phyloP scores from a whole-genome alignment of 2,113 vertebrate genomes.

The Eurystomus gularis region DNA sequence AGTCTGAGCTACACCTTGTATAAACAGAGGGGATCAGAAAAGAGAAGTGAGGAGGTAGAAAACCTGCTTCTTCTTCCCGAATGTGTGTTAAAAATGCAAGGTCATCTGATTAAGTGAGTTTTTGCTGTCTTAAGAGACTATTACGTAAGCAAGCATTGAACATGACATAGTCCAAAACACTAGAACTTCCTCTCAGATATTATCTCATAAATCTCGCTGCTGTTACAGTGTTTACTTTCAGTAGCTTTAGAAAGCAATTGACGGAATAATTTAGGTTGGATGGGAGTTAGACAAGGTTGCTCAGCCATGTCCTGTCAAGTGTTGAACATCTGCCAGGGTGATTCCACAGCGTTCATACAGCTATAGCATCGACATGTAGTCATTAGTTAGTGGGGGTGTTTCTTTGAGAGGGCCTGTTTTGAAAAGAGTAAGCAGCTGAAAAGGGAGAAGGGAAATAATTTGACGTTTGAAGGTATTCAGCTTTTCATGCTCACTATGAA shows the following conservation, averaged over 20 bases:
- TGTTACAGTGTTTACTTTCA: background rate
- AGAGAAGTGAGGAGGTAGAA: background rate
- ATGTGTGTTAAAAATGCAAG: background rate
- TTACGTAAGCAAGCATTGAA: background rate
- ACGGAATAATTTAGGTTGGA: background rate
- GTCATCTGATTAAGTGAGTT: background rate
- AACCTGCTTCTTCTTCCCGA: background rate
- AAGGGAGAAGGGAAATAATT: background rate
- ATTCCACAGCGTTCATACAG: background rate
- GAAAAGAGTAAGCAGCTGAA: background rate
- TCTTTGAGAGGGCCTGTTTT: background rate
- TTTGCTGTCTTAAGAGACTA: background rate
- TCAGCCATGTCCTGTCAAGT: background rate
- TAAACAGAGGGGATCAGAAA: background rate
- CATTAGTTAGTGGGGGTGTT: background rate
- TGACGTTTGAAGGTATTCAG: background rate
- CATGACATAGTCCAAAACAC: background rate
- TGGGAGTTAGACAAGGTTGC: background rate
- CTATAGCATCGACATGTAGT: background rate
- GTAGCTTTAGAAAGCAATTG: background rate
- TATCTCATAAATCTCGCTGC: background rate
- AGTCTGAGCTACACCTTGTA: background rate
- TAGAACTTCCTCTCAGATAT: background rate
- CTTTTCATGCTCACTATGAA: background rate
- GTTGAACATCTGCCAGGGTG: background rate